Conservation (phyloP, 2,113 vertebrate species). For the Sphaerodactylus townsendi region DNA sequence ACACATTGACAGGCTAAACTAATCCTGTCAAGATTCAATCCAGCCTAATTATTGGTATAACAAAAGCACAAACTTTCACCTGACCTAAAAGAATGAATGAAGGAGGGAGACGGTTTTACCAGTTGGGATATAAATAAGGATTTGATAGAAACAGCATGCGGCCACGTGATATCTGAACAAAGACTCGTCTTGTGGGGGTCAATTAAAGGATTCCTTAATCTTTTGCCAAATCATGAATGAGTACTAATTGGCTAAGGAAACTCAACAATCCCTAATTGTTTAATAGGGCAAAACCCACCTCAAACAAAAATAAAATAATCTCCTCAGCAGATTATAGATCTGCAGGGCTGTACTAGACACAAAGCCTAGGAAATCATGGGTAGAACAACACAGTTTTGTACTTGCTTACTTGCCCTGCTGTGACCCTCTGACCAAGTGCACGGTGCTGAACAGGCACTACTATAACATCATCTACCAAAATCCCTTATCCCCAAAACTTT, state of each 20-base stretch:
- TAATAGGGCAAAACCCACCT: constrained; percentile 1
- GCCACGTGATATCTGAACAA: not conserved
- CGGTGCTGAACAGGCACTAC: not conserved
- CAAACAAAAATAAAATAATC: constrained; percentile 21
- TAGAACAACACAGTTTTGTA: not conserved
- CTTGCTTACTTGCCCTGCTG: not conserved
- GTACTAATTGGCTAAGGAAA: constrained; percentile 24
- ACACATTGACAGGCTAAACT: not conserved
- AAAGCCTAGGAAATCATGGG: not conserved
- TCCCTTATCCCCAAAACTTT: not conserved
- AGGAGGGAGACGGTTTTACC: not conserved
- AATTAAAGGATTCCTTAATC: constrained; percentile 20
- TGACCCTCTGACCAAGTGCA: not conserved
- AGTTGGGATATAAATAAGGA: not conserved
- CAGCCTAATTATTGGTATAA: not conserved
- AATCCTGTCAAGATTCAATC: not conserved
- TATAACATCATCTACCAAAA: not conserved
- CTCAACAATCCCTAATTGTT: constrained; percentile 6
- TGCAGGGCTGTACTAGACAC: not conserved
- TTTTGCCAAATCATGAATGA: constrained; percentile 14
- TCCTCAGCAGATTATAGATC: not conserved
- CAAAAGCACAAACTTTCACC: not conserved
- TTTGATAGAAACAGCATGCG: not conserved
- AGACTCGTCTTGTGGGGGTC: constrained; percentile 2
- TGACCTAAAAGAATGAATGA: not conserved